Evolutionary conservation across 2,797 vertebrate species (phyloP), one percentile per base, ranked within the genome.

Genomic region (Chlorospingus semifuscus): DNA sequence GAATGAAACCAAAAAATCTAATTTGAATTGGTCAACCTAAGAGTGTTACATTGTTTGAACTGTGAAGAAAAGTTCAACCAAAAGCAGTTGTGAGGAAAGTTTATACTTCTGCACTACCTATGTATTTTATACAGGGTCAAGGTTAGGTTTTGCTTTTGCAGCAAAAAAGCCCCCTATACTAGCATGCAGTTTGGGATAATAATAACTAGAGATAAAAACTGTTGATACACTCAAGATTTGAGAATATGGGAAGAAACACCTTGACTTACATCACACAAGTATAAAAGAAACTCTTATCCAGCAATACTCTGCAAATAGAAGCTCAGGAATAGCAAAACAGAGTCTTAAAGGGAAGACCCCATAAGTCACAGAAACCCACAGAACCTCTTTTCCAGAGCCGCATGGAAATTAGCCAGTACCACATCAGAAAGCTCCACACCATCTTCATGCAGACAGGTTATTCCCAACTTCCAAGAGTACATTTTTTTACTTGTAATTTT

Each of bases 281-380:
- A 42, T 39, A 57, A 69, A 63, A 78, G 36, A 66, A 72, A 42
- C 8, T 21, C 32, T 37, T n/a, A 19, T 18, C 30, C 84, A 8
- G 5, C 24, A 72, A 20, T 12, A 72, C 6, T 36, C 42, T 2
- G 8, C 50, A 71, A 86, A 64, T 7, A 7, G 23, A 84, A 78
- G 34, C 21, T 89, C n/a, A 75, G 34, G 19, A 80, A 39, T 12
- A 20, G 24, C 23, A 56, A 34, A 56, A 41, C 2, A 26, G n/a
- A 57, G 11, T 37, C 27, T 46, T 64, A 20, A 47, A 76, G 36
- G 30, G 29, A 78, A 78, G 26, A 47, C 2, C 13, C 3, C 2
- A 0, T 13, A 59, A 70, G 4, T 55, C 42, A 65, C 21, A 85
- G 29, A 66, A 66, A 23, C 12, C 50, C 24, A 56, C 0, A 39